Conservation (phyloP, 2,888 invertebrate species). For the Salticus scenicus region DNA sequence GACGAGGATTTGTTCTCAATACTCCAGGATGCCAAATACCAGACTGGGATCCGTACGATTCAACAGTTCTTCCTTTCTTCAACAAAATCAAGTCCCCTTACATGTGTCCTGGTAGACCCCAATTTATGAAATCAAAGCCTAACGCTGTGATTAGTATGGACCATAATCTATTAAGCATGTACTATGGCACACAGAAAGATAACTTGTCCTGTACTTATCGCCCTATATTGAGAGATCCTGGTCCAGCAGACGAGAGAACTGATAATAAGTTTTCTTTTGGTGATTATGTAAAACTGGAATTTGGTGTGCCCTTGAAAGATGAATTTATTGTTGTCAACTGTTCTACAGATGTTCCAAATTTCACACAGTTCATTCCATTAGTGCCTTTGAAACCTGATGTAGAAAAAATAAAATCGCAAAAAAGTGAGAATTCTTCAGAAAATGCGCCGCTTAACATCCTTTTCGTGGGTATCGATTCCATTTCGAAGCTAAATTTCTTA, state of each 20-base stretch:
- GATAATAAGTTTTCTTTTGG: conserved; percentile 62
- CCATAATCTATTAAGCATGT: conserved; percentile 33
- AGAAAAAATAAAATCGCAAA: conserved; percentile 36
- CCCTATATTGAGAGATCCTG: conserved; percentile 57
- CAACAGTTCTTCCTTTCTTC: conserved; percentile 58
- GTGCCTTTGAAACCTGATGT: conserved; percentile 63
- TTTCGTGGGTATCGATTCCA: conserved; percentile 88
- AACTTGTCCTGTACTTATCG: conserved; percentile 58
- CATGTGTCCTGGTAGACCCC: conserved; percentile 56
- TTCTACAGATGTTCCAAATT: conserved; percentile 40
- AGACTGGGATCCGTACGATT: conserved; percentile 69
- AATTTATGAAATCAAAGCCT: conserved; percentile 39
- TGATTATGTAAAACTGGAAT: conserved; percentile 34
- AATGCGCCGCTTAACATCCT: conserved; percentile 80
- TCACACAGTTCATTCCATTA: conserved; percentile 62
- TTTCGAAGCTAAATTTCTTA: conserved; percentile 86
- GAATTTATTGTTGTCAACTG: conserved; percentile 69
- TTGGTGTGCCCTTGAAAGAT: conserved; percentile 56
- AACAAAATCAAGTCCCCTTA: conserved; percentile 41
- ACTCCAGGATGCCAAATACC: conserved; percentile 70
- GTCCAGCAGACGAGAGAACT: conserved; percentile 41
- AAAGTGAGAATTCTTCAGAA: not conserved
- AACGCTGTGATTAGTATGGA: conserved; percentile 51
- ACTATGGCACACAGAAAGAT: conserved; percentile 44
- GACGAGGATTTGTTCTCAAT: conserved; percentile 61